Evolutionary conservation across 1,140 invertebrate species (phyloP).

Genomic region (Drosophila ohnishii): DNA sequence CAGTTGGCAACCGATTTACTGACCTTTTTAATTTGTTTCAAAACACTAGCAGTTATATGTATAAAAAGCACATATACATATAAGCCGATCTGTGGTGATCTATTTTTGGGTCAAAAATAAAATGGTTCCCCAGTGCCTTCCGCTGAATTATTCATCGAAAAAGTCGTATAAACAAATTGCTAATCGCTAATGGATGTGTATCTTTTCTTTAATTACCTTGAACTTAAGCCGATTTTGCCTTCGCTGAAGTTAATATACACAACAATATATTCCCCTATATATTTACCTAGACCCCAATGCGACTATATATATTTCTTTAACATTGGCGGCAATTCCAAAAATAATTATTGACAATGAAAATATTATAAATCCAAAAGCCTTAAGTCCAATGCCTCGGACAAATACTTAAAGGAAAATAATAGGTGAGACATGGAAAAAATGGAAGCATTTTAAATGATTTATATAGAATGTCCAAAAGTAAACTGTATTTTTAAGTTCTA

Average conservation of each 20-base stretch:
- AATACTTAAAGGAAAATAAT: constrained; percentile 30
- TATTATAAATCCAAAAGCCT: constrained; percentile 35
- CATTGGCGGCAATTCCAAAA: constrained; percentile 64
- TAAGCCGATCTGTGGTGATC: constrained; percentile 1
- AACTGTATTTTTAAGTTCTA: constrained; percentile 49
- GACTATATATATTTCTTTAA: constrained; percentile 14
- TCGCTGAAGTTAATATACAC: constrained; percentile 39
- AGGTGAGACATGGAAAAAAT: constrained; percentile 34
- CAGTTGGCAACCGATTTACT: constrained; percentile 34
- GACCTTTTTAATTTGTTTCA: constrained; percentile 27
- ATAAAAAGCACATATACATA: not conserved
- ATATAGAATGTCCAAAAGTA: constrained; percentile 6
- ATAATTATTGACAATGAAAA: constrained; percentile 75
- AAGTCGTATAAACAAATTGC: constrained; percentile 24
- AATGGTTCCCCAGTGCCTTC: constrained; percentile 13
- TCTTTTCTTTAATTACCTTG: constrained; percentile 7
- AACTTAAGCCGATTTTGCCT: constrained; percentile 14
- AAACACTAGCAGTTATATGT: not conserved
- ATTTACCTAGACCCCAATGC: constrained; percentile 3
- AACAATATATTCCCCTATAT: not conserved
- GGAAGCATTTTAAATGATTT: constrained; percentile 21
- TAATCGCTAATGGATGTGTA: constrained; percentile 13
- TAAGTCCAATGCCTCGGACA: constrained; percentile 34
- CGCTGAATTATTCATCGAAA: constrained; percentile 13
- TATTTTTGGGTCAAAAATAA: constrained; percentile 32